A percentile compares a stretch with the other conserved stretches of the same genome.
Evolutionary conservation across 2,797 vertebrate genomes (phyloP).

Genomic region (Anguilla anguilla): DNA sequence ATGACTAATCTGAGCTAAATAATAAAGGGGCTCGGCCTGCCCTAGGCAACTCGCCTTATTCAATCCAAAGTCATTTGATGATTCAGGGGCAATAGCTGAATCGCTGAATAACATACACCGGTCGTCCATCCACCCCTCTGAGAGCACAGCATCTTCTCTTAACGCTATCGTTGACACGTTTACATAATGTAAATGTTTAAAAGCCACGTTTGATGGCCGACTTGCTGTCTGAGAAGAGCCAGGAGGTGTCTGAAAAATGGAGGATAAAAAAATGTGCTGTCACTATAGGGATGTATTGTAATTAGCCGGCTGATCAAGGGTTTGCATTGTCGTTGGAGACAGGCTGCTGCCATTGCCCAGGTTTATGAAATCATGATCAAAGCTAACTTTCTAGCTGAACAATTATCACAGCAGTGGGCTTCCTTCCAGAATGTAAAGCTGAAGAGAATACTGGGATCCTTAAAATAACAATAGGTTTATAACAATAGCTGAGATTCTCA

Average conservation of each 20-base stretch:
- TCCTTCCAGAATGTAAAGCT: not conserved
- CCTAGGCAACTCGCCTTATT: not conserved
- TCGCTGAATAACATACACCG: not conserved
- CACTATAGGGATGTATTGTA: not conserved
- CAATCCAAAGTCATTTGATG: constrained; percentile 1
- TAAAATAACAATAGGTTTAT: not conserved
- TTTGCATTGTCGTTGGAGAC: not conserved
- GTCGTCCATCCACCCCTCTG: not conserved
- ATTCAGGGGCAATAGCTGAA: not conserved
- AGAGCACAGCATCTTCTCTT: not conserved
- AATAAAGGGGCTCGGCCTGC: not conserved
- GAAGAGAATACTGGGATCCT: not conserved
- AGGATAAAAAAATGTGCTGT: not conserved
- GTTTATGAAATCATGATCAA: constrained; percentile 1
- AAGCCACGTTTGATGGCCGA: not conserved
- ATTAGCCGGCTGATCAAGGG: constrained; percentile 7
- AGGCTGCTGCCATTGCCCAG: not conserved
- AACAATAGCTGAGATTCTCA: not conserved
- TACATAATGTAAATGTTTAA: constrained; percentile 2
- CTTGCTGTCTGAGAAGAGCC: not conserved
- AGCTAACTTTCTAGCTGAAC: not conserved
- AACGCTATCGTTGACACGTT: not conserved
- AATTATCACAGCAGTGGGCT: not conserved
- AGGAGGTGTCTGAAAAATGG: too few relatives aligned
- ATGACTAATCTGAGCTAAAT: constrained; percentile 12